Percentiles rank a stretch among this genome's conserved stretches.
These are phyloP conservation scores for Lasius fuliginosus DNA, from an alignment of 2,888 invertebrate genomes.

Conservation along the genomic window DNA sequence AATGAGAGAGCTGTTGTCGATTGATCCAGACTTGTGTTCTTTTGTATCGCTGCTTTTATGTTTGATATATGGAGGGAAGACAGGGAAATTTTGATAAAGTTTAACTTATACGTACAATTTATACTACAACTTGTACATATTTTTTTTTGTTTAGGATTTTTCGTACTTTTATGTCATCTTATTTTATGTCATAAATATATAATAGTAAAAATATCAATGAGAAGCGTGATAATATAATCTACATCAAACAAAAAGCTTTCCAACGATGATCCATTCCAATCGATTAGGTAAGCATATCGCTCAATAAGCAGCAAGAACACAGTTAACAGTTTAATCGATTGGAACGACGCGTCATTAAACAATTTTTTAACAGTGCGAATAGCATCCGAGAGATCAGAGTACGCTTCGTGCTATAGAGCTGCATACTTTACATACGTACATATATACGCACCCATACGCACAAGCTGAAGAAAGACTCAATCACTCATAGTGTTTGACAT, in stretches of 20 bases:
- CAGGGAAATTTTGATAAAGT: neutral
- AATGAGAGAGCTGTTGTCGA: neutral
- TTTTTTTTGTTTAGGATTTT: neutral
- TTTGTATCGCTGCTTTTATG: neutral
- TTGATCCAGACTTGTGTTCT: neutral
- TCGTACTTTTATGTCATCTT: neutral
- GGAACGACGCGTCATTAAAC: slow-evolving; percentile 38
- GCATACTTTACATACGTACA: neutral
- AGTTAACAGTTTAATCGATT: slow-evolving; percentile 33
- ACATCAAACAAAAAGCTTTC: neutral
- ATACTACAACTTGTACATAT: neutral
- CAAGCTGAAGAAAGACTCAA: slow-evolving; percentile 40
- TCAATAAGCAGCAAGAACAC: slow-evolving; percentile 21
- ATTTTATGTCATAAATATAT: neutral
- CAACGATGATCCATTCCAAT: neutral
- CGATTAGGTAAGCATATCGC: slow-evolving; percentile 42
- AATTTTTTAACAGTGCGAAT: slow-evolving; percentile 23
- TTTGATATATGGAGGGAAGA: neutral
- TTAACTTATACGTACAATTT: neutral
- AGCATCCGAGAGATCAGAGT: slow-evolving; percentile 8
- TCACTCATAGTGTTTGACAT: slow-evolving; percentile 49
- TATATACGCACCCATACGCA: neutral
- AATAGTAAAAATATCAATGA: neutral
- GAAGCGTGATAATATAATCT: neutral
- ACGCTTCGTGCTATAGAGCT: neutral